Base-by-base conservation (phyloP, 1,140 invertebrate species). In the Pristionchus pacificus region DNA sequence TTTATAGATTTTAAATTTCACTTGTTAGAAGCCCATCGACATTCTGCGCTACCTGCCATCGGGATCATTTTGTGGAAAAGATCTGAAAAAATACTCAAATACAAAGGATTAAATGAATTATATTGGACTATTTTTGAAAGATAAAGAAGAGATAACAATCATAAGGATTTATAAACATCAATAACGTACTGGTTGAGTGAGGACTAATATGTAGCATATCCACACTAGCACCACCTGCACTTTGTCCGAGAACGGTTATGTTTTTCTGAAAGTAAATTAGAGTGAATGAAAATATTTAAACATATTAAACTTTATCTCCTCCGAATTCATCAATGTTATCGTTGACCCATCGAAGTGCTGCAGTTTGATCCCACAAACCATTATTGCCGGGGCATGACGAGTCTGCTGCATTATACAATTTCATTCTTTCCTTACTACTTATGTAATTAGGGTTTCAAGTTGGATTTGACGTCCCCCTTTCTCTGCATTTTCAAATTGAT, bases 141-240 rank as follows among this genome's bases (percentile, higher is more conserved):
- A n/a, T n/a, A n/a, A n/a, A n/a, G n/a, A n/a, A n/a, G n/a, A n/a
- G n/a, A n/a, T n/a, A n/a, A n/a, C n/a, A n/a, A n/a, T n/a, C n/a
- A n/a, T n/a, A n/a, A n/a, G n/a, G n/a, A n/a, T n/a, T n/a, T n/a
- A n/a, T n/a, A n/a, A n/a, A n/a, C n/a, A n/a, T n/a, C n/a, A n/a
- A n/a, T n/a, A n/a, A 28, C 28, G 25, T 58, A 80, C 89, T 77
- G 91, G 86, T 76, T 49, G 85, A 88, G 25, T 95, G 86, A 10
- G 92, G 92, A 0, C 91, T 93, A 68, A 93, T 86, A 62, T 93
- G 86, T 79, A 92, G 91, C 1, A 92, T 85, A 60, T 81, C 84
- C 0, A 92, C 91, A 28, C 91, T 91, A 25, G 91, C 91, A 2
- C 90, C 91, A 0, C 92, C 92, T 0, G 92, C 92, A 71, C 72